A percentile compares a stretch with the other conserved stretches of the same genome.
Conservation (phyloP, 1,140 invertebrate genomes). For the Delia radicum region DNA sequence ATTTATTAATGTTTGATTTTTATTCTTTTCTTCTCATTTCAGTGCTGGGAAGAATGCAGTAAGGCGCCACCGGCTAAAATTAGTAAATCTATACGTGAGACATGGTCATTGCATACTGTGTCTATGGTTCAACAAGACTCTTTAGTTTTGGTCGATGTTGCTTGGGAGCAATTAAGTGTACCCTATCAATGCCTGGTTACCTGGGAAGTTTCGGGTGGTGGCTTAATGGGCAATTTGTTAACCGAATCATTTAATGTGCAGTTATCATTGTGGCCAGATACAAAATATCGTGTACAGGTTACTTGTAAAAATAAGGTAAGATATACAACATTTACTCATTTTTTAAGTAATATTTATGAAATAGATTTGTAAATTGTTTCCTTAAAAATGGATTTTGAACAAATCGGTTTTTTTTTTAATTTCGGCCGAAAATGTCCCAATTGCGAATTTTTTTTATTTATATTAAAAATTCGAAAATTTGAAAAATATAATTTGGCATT, state of each 20-base stretch:
- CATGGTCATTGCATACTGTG: constrained; percentile 30
- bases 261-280: constrained; percentile 76
- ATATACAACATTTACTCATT: too few relatives aligned
- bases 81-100: constrained; percentile 31
- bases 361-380: too few relatives aligned
- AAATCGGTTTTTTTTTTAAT: too few relatives aligned
- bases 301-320: constrained; percentile 55
- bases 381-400: too few relatives aligned
- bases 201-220: constrained; percentile 80
- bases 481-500: too few relatives aligned
- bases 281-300: constrained; percentile 77
- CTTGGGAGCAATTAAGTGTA: constrained; percentile 68
- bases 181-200: constrained; percentile 74
- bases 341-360: too few relatives aligned
- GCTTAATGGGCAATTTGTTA: constrained; percentile 79
- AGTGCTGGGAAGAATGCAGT: constrained; percentile 50
- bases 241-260: constrained; percentile 76
- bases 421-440: too few relatives aligned
- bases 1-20: not conserved
- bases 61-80: constrained; percentile 36
- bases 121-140: constrained; percentile 46
- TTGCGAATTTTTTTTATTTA: too few relatives aligned
- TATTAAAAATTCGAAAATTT: too few relatives aligned
- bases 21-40: constrained; percentile 15
- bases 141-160: constrained; percentile 74